Evolutionary conservation across 2,888 invertebrate genomes (phyloP).

Genomic region (Xestoiulus laeticollis): DNA sequence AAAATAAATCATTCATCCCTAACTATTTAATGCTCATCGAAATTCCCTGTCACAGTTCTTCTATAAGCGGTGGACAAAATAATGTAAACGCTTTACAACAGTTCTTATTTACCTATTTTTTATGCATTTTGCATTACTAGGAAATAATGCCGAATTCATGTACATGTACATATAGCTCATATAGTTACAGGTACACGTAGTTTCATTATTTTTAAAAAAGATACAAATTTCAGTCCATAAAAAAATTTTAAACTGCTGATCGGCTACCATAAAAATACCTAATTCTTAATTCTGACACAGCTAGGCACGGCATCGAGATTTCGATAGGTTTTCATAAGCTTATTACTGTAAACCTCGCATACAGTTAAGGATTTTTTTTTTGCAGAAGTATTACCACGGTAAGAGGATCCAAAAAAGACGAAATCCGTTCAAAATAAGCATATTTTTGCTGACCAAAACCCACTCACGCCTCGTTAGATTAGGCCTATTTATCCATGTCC

Average conservation of each 20-base stretch:
- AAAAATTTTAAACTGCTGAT: background rate
- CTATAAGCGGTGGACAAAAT: too few relatives aligned
- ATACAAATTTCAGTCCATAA: too few relatives aligned
- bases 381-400: background rate
- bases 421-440: background rate
- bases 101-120: too few relatives aligned
- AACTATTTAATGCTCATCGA: too few relatives aligned
- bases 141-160: too few relatives aligned
- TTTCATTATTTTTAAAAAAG: too few relatives aligned
- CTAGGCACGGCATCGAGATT: background rate
- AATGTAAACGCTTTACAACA: too few relatives aligned
- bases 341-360: background rate
- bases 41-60: too few relatives aligned
- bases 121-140: too few relatives aligned
- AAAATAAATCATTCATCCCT: too few relatives aligned
- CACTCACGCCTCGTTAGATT: background rate
- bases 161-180: too few relatives aligned
- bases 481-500: background rate
- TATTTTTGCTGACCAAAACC: background rate
- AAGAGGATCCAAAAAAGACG: background rate
- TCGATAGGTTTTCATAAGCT: background rate
- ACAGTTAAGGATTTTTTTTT: background rate
- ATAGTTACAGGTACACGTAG: too few relatives aligned
- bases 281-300: background rate
- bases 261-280: background rate